Conservation (phyloP, 1,140 invertebrate genomes). For the Anastatus disparis region DNA sequence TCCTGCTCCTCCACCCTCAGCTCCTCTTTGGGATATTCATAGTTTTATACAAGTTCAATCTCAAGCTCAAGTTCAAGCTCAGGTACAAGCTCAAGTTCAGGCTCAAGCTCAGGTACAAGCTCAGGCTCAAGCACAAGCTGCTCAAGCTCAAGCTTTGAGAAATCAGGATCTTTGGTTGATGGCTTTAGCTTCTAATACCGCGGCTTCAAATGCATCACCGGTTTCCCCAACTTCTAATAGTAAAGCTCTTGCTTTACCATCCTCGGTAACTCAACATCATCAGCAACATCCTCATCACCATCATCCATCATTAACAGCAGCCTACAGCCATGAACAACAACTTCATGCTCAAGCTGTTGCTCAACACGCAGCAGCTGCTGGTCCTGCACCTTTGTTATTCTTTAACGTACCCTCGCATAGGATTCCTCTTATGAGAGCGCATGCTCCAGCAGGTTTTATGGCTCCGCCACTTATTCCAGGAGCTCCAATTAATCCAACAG, state of each 20-base stretch:
- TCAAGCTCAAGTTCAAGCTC: constrained; percentile 57
- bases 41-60: constrained; percentile 59
- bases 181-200: constrained; percentile 59
- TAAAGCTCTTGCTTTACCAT: constrained; percentile 53
- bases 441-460: constrained; percentile 62
- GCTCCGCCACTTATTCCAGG: constrained; percentile 57
- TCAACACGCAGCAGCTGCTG: constrained; percentile 57
- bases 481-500: constrained; percentile 55
- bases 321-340: constrained; percentile 63
- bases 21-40: constrained; percentile 64
- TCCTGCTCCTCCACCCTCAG: constrained; percentile 50
- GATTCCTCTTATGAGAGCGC: constrained; percentile 64
- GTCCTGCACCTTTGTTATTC: constrained; percentile 55
- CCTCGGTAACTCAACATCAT: constrained; percentile 48
- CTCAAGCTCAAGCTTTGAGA: constrained; percentile 56
- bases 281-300: constrained; percentile 7
- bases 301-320: constrained; percentile 60
- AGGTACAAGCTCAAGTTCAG: constrained; percentile 59
- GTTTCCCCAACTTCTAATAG: constrained; percentile 50
- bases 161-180: constrained; percentile 64
- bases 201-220: constrained; percentile 62
- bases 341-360: constrained; percentile 46
- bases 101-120: constrained; percentile 60
- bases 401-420: constrained; percentile 59
- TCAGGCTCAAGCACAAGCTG: constrained; percentile 54